A percentile compares a stretch with the other conserved stretches of the same genome.
These are phyloP conservation scores for Hemaris fuciformis DNA, from an alignment of 2,888 invertebrate species.

Conservation along the genomic window DNA sequence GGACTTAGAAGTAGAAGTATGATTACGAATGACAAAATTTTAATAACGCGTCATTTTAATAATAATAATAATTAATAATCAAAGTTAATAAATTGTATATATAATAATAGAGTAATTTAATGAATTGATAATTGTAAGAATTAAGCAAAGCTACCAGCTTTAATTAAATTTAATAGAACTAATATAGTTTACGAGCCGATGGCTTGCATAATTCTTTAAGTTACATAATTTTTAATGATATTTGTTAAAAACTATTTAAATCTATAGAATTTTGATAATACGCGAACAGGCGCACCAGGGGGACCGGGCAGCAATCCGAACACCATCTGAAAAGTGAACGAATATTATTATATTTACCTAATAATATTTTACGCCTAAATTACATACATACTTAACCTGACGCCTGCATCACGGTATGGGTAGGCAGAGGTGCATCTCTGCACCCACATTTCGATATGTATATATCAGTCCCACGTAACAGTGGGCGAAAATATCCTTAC, in stretches of 20 bases:
- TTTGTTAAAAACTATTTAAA: no score
- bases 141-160: constrained; percentile 81
- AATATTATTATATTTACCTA: background rate
- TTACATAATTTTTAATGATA: no score
- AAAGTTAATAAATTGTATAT: constrained; percentile 82
- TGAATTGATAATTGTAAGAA: constrained; percentile 82
- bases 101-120: constrained; percentile 82
- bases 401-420: no score
- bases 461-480: no score
- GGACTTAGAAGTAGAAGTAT: constrained; percentile 81
- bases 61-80: constrained; percentile 80
- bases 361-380: no score
- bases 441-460: no score
- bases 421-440: no score
- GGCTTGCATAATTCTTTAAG: constrained; percentile 71
- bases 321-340: constrained; percentile 49
- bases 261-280: no score
- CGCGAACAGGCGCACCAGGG: constrained; percentile 63
- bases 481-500: no score
- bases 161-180: constrained; percentile 84
- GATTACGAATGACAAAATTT: constrained; percentile 82
- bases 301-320: constrained; percentile 46
- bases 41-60: constrained; percentile 79
- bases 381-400: no score
- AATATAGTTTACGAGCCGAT: constrained; percentile 84